A percentile compares a stretch with the other conserved stretches of the same genome.
Conservation (phyloP, 1,140 invertebrate genomes). For the Habropoda laboriosa region DNA sequence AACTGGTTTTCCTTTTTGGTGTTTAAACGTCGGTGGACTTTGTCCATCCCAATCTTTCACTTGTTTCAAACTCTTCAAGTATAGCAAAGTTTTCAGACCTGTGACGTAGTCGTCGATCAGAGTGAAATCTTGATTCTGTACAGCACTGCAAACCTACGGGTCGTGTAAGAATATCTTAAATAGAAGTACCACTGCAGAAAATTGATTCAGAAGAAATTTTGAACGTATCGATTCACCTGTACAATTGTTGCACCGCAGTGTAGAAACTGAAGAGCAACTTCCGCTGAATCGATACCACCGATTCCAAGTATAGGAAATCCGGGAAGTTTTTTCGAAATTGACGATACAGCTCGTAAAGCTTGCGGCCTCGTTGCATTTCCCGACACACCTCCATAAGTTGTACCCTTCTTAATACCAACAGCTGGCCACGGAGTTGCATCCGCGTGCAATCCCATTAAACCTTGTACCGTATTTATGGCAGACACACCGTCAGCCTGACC, state of each 20-base stretch:
- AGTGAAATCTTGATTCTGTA: conserved; percentile 99
- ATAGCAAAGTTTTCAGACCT: conserved; percentile 94
- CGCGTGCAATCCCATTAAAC: conserved; percentile 93
- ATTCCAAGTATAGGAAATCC: conserved; percentile 97
- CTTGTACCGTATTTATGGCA: conserved; percentile 97
- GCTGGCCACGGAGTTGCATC: conserved; percentile 95
- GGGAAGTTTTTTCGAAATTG: conserved; percentile 91
- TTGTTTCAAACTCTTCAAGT: conserved; percentile 87
- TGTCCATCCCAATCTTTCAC: conserved; percentile 94
- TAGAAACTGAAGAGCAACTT: conserved; percentile 95
- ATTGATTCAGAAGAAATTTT: too few relatives aligned
- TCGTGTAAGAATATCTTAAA: not conserved
- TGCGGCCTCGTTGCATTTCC: conserved; percentile 98
- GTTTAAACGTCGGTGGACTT: conserved; percentile 92
- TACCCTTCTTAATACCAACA: conserved; percentile 90
- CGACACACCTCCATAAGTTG: conserved; percentile 98
- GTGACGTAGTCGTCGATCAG: conserved; percentile 96
- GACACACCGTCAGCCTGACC: conserved; percentile 97
- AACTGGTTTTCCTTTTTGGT: conserved; percentile 95
- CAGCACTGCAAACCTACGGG: conserved; percentile 93
- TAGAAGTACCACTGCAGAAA: not conserved
- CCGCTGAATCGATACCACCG: conserved; percentile 98
- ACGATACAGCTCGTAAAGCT: conserved; percentile 93
- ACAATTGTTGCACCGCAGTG: conserved; percentile 94
- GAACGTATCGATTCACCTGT: conserved; percentile 87